Evolutionary conservation across 2,113 vertebrate genomes (phyloP), one percentile per base, ranked within the genome.

Genomic region (Andinoacara biseriatus): DNA sequence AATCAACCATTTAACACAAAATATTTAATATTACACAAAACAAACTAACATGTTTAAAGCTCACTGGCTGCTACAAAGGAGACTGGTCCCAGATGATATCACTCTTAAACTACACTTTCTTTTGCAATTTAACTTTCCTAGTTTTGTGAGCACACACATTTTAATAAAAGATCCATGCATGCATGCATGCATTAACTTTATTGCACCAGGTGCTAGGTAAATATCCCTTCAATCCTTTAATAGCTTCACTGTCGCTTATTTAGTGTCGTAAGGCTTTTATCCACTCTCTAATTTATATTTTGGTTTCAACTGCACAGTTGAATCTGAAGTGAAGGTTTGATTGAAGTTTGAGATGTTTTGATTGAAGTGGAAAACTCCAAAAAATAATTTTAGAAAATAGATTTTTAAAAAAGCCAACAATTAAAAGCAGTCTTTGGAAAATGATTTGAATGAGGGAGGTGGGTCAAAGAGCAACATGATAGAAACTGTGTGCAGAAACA

Each of bases 341-440:
- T 38, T 0, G 4, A 38, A 67, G 22, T 24, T 67, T 67, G 43
- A 24, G 35, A 65, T 46, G 62, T 69, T 69, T 49, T 69, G 40
- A 29, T 5, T 29, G 29, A 69, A 18, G 0, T 10, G 11, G 15
- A 5, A 69, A 69, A 69, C 29, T 2, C 63, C 9, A 5, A n/a
- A 46, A 67, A 63, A 4, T 67, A 0, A 11, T 69, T 69, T 29
- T 69, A 7, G 10, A 69, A 52, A 20, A 5, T 11, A 11, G 10
- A 43, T 43, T 9, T 8, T 2, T 1, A 7, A 35, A 10, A 40
- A 40, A 40, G 2, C 1, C 10, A 40, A 38, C 8, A 38, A 40
- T 10, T 40, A 40, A 40, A 40, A 40, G 10, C 38, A 10, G 2
- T 40, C 10, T 40, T 15, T 49, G 14, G 14, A 49, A 46, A 26